Percentiles rank a stretch among this genome's conserved stretches.
These are phyloP conservation scores for Brienomyrus longianalis DNA, from an alignment of 2,113 vertebrate genomes.

Conservation along the genomic window DNA sequence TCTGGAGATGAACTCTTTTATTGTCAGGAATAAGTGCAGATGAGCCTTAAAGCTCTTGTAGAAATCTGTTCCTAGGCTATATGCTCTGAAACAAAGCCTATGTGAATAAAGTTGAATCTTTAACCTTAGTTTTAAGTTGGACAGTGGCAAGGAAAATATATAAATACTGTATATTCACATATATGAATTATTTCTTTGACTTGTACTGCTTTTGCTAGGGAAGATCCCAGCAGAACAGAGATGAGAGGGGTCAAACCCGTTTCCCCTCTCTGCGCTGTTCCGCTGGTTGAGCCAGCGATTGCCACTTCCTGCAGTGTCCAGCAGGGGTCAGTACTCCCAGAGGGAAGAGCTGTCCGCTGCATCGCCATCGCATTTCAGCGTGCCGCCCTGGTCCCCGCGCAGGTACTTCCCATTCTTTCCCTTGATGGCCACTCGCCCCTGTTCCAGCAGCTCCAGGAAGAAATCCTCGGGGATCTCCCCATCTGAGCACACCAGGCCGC, in stretches of 20 bases:
- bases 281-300: conserved; percentile 19
- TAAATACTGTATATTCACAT: conserved; percentile 1
- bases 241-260: conserved; percentile 26
- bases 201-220: not conserved
- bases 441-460: conserved; percentile 83
- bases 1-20: not conserved
- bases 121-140: not conserved
- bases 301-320: conserved; percentile 22
- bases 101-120: not conserved
- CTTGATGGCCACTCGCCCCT: conserved; percentile 79
- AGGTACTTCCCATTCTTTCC: conserved; percentile 80
- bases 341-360: conserved; percentile 64
- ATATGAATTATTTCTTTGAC: not conserved
- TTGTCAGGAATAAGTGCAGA: not conserved
- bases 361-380: conserved; percentile 73
- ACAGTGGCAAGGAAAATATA: not conserved
- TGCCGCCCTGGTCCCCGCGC: conserved; percentile 81
- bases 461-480: conserved; percentile 85
- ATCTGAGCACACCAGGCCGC: conserved; percentile 76
- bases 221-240: conserved; percentile 1
- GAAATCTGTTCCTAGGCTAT: not conserved
- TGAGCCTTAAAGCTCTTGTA: not conserved
- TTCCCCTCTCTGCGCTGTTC: conserved; percentile 20
- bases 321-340: conserved; percentile 79
- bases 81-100: not conserved